A percentile compares a stretch with the other conserved stretches of the same genome.
Conservation (phyloP, 2,888 invertebrate genomes). For the Carterocephalus palaemon region DNA sequence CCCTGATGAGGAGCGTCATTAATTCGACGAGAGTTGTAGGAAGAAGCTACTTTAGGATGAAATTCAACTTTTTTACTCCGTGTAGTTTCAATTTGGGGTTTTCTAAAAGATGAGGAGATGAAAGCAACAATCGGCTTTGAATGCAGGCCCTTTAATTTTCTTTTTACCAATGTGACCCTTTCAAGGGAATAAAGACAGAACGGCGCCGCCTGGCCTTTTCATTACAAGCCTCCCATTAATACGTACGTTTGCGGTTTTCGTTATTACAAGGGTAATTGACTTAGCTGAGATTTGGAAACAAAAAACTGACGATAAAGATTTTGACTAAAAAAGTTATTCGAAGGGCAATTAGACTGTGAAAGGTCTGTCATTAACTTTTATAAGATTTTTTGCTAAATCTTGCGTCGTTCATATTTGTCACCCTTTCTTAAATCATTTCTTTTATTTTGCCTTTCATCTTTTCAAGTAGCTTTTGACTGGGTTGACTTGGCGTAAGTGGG, state of each 20-base stretch:
- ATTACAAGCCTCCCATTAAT: conserved; percentile 21
- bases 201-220: conserved; percentile 32
- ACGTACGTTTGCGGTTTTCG: conserved; percentile 20
- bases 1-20: conserved; percentile 14
- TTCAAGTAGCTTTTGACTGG: too few species aligned
- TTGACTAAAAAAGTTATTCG: too few species aligned
- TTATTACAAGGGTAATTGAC: conserved; percentile 21
- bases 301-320: background rate
- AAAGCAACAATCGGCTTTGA: conserved; percentile 36
- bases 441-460: too few species aligned
- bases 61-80: conserved; percentile 3
- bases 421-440: too few species aligned
- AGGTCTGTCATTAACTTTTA: too few species aligned
- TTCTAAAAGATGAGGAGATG: conserved; percentile 3
- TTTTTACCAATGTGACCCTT: conserved; percentile 49
- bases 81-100: conserved; percentile 11
- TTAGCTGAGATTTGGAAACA: background rate
- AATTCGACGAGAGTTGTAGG: conserved; percentile 11
- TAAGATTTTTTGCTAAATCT: too few species aligned
- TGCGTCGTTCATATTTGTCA: too few species aligned
- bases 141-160: conserved; percentile 48
- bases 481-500: too few species aligned
- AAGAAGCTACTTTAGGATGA: conserved; percentile 3
- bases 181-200: conserved; percentile 43
- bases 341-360: too few species aligned